Evolutionary conservation across 1,140 invertebrate species (phyloP), one percentile per base, ranked within the genome.

Genomic region (Gryllus bimaculatus): DNA sequence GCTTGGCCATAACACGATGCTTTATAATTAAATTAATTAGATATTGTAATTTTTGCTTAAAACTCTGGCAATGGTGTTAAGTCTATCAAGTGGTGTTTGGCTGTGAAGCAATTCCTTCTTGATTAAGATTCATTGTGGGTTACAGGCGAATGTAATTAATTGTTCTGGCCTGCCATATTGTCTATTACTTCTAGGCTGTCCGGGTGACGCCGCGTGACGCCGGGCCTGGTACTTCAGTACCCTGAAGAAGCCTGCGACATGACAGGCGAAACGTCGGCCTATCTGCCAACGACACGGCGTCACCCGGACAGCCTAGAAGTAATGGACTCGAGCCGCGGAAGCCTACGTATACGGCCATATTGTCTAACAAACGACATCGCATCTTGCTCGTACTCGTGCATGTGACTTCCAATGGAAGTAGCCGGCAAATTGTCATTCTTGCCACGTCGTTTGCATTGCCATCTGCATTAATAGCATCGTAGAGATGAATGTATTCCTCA

Each of bases 401-500:
- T 82, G 49, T 75, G 80, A 80, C n/a, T 77, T 54, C 74, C 66
- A 18, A 74, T 78, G 78, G 47, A 78, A 8, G 48, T 8, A 39
- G 77, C 75, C 78, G 74, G 80, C 80, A 74, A 80, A 75, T 80
- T 75, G 49, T 79, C 47, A 76, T 13, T 77, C 66, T 79, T 80
- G 78, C 75, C 78, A 81, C 80, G 49, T 81, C 74, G n/a, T 15
- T 79, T 48, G 18, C 76, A 80, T 21, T 76, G 48, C 78, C 80
- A 39, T 80, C 78, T 18, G 7, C 26, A 20, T 8, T 39, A 73
- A 84, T 73, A 20, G 82, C 83, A 84, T 87, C 81, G 80, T 82
- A 82, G 47, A 89, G 81, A 80, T 86, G 85, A 79, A 86, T 83
- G 80, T 89, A 89, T 26, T 85, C 81, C 81, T 89, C 87, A 47